Conservation (phyloP, 2,113 vertebrate genomes). For the Lamprotornis superbus region DNA sequence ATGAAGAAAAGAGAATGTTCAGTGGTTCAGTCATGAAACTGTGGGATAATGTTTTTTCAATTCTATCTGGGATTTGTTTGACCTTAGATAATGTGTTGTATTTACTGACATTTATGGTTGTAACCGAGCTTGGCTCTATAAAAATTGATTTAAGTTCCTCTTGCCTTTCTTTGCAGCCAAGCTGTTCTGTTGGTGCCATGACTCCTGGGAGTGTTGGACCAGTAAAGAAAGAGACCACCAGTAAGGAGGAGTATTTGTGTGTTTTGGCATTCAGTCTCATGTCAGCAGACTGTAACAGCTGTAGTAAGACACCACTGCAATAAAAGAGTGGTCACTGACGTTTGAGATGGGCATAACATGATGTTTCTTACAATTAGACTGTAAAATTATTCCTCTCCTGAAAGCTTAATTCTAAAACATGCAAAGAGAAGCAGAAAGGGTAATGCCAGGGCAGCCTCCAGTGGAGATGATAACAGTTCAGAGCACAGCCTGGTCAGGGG, state of each 20-base stretch:
- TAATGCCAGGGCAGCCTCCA: neutral
- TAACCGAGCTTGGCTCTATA: neutral
- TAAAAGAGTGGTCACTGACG: neutral
- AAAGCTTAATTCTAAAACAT: neutral
- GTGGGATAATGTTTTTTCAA: neutral
- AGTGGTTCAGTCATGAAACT: neutral
- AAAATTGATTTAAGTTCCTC: neutral
- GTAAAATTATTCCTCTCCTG: neutral
- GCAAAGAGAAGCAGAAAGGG: neutral
- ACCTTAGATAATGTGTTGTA: neutral
- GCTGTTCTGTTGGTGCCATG: constrained; percentile 15
- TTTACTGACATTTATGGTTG: neutral
- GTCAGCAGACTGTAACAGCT: neutral
- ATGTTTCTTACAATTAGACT: neutral
- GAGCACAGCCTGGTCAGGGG: neutral
- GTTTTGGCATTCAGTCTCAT: neutral
- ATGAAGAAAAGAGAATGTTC: neutral
- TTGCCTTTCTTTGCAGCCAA: neutral
- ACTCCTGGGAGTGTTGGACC: constrained; percentile 80
- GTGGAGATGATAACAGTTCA: neutral
- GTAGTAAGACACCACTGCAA: neutral
- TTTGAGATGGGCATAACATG: neutral
- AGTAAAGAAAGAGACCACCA: constrained; percentile 26
- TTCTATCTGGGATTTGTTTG: neutral
- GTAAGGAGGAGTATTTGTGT: constrained; percentile 42